Base-by-base conservation (phyloP, 2,888 invertebrate genomes). In the Pinctada fucata region DNA sequence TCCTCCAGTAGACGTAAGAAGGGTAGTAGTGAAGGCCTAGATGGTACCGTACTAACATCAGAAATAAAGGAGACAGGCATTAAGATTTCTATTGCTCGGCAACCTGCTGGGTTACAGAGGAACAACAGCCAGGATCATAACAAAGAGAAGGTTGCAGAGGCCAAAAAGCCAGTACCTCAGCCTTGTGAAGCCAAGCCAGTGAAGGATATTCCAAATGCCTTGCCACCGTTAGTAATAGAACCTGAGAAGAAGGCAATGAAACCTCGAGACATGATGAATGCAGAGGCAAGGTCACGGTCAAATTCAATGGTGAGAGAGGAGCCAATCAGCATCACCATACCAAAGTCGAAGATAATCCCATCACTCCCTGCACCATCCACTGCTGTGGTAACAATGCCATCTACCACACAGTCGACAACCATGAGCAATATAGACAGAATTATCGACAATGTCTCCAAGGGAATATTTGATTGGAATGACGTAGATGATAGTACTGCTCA, bases 361-460 rank as follows among this genome's bases (percentile, higher is more conserved):
- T 47, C 48, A 3, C 8, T 58, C 4, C 49, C 69, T 51, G 52
- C 47, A n/a, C 16, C 58, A 10, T 58, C 58, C 8, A 6, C 71
- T 13, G n/a, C 67, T 63, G 74, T 66, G 45, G 70, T 52, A 31
- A 79, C 45, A n/a, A 70, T 48, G 63, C 50, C 71, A 52, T 58
- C 72, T 47, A 74, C 79, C 67, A 65, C 82, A 63, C 71, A 83
- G 66, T 69, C 80, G 51, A 74, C 71, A 10, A 72, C 79, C 5
- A 84, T 86, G 84, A 88, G 86, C 74, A 96, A 96, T 1, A 95
- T 97, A 8, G 97, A 98, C 90, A 97, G 97, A 87, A 95, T 96
- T 13, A 97, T 97, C 83, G 97, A 98, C 85, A 97, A 97, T 89
- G 97, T 97, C 0, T 95, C 97, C 1, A 95, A 96, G 84, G 96